Evolutionary conservation across 1,140 invertebrate genomes (phyloP).

Genomic region (Drosophila sechellia): DNA sequence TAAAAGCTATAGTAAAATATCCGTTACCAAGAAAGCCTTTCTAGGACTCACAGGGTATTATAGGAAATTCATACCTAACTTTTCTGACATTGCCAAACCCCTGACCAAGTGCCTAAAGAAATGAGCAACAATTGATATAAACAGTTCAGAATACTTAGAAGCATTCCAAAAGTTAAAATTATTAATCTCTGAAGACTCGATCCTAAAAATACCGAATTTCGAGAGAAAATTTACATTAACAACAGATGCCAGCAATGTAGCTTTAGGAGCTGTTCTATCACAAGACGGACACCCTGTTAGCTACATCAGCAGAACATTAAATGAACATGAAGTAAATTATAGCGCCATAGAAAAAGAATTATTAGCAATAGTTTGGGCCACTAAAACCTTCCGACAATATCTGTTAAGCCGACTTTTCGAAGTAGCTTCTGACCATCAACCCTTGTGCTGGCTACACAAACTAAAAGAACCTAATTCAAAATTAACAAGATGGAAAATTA

Average conservation of each 20-base stretch:
- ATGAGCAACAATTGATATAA: too few species aligned
- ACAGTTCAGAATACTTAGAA: too few species aligned
- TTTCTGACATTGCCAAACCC: too few species aligned
- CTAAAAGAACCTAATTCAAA: constrained; percentile 3
- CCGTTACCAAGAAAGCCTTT: not conserved
- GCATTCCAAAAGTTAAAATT: not conserved
- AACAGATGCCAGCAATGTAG: constrained; percentile 8
- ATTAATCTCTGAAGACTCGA: not conserved
- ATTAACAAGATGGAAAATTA: not conserved
- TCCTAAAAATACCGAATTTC: too few species aligned
- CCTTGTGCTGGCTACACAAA: not conserved
- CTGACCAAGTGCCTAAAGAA: too few species aligned
- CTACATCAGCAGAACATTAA: constrained; percentile 6
- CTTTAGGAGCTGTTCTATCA: not conserved
- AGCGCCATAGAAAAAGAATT: constrained; percentile 3
- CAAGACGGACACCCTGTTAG: not conserved
- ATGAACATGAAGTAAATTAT: constrained; percentile 3
- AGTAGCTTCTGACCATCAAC: constrained; percentile 8
- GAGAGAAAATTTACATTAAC: not conserved
- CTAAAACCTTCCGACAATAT: not conserved
- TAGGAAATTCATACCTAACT: too few species aligned
- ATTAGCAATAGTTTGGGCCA: constrained; percentile 10
- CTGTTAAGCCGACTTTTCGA: constrained; percentile 1
- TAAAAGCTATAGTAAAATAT: too few species aligned
- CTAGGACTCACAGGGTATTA: too few species aligned